phyloP scores from a whole-genome alignment of 2,888 invertebrate genomes.

The Boloria selene region DNA sequence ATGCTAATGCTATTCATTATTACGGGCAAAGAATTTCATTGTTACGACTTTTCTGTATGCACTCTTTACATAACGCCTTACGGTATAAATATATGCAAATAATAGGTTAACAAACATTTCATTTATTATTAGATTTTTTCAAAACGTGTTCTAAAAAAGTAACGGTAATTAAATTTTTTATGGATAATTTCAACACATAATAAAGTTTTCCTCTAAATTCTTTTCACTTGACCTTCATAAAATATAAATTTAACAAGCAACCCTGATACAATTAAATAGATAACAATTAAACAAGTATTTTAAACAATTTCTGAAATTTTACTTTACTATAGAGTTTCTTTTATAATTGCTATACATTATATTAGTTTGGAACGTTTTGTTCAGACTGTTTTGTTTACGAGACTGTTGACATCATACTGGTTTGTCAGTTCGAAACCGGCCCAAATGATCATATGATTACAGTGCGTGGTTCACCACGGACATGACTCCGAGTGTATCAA shows the following conservation, averaged over 20 bases:
- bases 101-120: too few species aligned
- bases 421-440: conserved; percentile 21
- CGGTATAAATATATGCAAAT: neutral
- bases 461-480: conserved; percentile 27
- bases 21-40: conserved; percentile 4
- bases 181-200: neutral
- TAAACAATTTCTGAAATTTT: neutral
- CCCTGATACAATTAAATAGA: neutral
- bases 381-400: conserved; percentile 17
- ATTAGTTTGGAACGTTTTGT: neutral
- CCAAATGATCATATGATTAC: conserved; percentile 30
- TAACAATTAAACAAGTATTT: neutral
- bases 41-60: conserved; percentile 6
- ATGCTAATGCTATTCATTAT: conserved; percentile 8
- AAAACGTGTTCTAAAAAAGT: neutral
- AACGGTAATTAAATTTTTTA: neutral
- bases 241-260: conserved; percentile 6
- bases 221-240: conserved; percentile 1
- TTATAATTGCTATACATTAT: too few species aligned
- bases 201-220: neutral
- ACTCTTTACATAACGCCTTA: neutral
- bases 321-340: too few species aligned
- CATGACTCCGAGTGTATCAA: conserved; percentile 25
- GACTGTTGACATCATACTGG: conserved; percentile 28
- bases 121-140: too few species aligned